Percentiles rank a stretch among this genome's conserved stretches.
phyloP scores from a whole-genome alignment of 92 coral and sea anemone genomes.

The Desmophyllum pertusum region DNA sequence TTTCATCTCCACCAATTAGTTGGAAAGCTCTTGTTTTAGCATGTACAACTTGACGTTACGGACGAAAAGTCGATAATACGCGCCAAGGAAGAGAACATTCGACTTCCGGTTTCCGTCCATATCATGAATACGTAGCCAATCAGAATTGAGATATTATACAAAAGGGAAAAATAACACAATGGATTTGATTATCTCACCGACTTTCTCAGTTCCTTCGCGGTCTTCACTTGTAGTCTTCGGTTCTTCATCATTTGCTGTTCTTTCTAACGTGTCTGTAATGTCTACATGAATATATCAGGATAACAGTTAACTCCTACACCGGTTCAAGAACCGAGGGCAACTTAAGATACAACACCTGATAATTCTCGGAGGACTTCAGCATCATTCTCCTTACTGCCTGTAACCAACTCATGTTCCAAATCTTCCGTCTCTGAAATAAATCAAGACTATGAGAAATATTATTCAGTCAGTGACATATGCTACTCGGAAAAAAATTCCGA shows the following conservation, averaged over 20 bases:
- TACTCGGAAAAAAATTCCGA: too few relatives aligned
- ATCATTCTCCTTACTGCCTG: neutral
- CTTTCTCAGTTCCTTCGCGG: neutral
- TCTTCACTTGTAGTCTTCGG: neutral
- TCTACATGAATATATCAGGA: neutral
- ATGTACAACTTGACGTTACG: too few relatives aligned
- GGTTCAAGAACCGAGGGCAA: neutral
- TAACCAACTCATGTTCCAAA: neutral
- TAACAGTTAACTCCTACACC: neutral
- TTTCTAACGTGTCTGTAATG: neutral
- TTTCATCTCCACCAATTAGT: too few relatives aligned
- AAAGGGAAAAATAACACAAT: neutral
- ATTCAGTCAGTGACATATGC: too few relatives aligned
- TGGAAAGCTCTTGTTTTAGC: too few relatives aligned
- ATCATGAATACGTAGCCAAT: too few relatives aligned
- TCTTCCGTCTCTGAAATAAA: neutral
- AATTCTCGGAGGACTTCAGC: neutral
- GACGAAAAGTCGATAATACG: too few relatives aligned
- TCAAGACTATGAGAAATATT: too few relatives aligned
- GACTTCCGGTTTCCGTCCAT: too few relatives aligned
- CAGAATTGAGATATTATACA: too few relatives aligned
- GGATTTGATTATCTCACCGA: neutral
- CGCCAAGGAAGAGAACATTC: too few relatives aligned
- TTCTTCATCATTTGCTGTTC: neutral
- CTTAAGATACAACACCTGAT: neutral